Conservation (phyloP, 2,888 invertebrate genomes). For the Nemoura dubitans region DNA sequence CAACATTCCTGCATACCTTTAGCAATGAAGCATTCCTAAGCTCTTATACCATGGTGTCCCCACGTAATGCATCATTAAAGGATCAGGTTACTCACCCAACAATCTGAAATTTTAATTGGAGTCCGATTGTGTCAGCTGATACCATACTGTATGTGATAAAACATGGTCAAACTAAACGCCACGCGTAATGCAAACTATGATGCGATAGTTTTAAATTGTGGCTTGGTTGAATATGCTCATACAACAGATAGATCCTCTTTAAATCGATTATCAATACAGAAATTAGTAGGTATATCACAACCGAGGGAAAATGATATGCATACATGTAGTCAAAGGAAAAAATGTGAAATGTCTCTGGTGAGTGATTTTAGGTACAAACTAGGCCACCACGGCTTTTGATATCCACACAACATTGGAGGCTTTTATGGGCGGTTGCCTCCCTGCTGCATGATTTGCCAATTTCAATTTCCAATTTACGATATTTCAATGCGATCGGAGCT, state of each 20-base stretch:
- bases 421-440: not conserved
- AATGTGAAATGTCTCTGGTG: not conserved
- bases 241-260: not conserved
- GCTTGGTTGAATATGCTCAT: not conserved
- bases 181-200: no score
- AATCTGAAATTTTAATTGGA: not conserved
- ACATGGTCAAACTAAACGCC: no score
- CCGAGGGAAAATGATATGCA: not conserved
- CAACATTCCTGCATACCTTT: not conserved
- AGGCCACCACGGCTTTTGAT: not conserved
- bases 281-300: not conserved
- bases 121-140: not conserved
- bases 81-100: not conserved
- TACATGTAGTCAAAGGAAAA: not conserved
- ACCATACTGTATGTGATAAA: no score
- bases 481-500: not conserved
- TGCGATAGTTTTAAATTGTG: no score
- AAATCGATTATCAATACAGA: constrained; percentile 7
- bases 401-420: not conserved
- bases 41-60: no score
- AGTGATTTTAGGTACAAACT: constrained; percentile 2
- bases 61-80: no score
- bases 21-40: not conserved
- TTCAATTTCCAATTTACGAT: not conserved
- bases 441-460: constrained; percentile 12